Evolutionary conservation across 1,140 invertebrate species (phyloP).

Genomic region (Caenorhabditis remanei): DNA sequence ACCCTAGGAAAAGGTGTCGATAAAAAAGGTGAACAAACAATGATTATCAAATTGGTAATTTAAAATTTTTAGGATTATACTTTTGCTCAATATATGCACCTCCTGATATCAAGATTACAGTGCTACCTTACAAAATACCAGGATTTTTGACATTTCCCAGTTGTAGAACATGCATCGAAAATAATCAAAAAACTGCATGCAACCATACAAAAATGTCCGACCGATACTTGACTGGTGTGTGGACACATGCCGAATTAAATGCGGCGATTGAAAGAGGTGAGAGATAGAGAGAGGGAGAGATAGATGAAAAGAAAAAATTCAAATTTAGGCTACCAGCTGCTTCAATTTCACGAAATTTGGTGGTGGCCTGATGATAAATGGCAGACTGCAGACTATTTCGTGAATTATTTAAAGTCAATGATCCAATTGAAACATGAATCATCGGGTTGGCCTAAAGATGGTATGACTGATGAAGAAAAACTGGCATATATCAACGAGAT

Average conservation of each 20-base stretch:
- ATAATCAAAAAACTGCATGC: background rate
- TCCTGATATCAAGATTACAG: background rate
- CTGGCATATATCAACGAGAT: background rate
- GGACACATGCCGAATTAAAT: too few relatives aligned
- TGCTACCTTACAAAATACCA: background rate
- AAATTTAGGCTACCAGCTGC: too few relatives aligned
- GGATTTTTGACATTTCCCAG: background rate
- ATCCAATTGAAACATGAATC: background rate
- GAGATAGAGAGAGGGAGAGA: too few relatives aligned
- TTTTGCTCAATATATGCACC: background rate
- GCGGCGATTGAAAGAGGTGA: too few relatives aligned
- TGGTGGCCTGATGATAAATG: too few relatives aligned
- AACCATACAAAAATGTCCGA: too few relatives aligned
- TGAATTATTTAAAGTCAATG: background rate
- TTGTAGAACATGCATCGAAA: background rate
- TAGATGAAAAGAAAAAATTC: too few relatives aligned
- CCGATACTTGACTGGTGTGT: too few relatives aligned
- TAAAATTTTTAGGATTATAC: background rate
- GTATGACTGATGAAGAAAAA: background rate
- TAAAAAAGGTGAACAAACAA: too few relatives aligned
- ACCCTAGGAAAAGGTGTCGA: too few relatives aligned
- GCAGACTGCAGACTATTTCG: background rate
- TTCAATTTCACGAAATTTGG: too few relatives aligned
- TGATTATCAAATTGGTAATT: too few relatives aligned
- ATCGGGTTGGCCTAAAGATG: background rate